Evolutionary conservation across 1,140 invertebrate species (phyloP).

Genomic region (Caerostris extrusa): DNA sequence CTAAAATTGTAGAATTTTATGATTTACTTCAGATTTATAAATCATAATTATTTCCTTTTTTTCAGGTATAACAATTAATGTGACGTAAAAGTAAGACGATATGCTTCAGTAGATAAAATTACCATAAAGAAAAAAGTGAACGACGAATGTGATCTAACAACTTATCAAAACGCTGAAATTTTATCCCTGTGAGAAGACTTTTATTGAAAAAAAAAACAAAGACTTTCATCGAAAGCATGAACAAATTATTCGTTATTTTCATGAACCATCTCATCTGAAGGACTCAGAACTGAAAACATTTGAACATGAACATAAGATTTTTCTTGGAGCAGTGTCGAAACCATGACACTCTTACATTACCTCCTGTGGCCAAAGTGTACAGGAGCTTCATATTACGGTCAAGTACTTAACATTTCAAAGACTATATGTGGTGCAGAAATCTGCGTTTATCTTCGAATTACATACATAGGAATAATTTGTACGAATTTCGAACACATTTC

Average conservation of each 20-base stretch:
- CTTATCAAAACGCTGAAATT: slow-evolving; percentile 51
- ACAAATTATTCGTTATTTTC: slow-evolving; percentile 34
- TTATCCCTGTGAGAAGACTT: slow-evolving; percentile 19
- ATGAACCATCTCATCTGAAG: slow-evolving; percentile 40
- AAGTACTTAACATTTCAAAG: neutral
- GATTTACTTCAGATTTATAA: no score
- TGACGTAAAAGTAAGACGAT: neutral
- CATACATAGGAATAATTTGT: neutral
- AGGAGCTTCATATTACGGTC: slow-evolving; percentile 20
- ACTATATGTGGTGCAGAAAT: neutral
- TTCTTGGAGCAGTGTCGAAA: neutral
- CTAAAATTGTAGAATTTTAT: no score
- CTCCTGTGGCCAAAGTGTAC: neutral
- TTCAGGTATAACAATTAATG: neutral
- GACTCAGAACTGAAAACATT: neutral
- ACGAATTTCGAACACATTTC: neutral
- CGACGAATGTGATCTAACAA: slow-evolving; percentile 31
- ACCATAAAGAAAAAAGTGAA: neutral
- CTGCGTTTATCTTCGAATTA: slow-evolving; percentile 26
- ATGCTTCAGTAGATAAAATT: slow-evolving; percentile 2
- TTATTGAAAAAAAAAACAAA: neutral
- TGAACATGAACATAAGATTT: neutral
- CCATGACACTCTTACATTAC: neutral
- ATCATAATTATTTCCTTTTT: neutral
- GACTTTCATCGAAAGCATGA: neutral